phyloP scores from a whole-genome alignment of 2,888 invertebrate genomes.

The Craniophora ligustri region DNA sequence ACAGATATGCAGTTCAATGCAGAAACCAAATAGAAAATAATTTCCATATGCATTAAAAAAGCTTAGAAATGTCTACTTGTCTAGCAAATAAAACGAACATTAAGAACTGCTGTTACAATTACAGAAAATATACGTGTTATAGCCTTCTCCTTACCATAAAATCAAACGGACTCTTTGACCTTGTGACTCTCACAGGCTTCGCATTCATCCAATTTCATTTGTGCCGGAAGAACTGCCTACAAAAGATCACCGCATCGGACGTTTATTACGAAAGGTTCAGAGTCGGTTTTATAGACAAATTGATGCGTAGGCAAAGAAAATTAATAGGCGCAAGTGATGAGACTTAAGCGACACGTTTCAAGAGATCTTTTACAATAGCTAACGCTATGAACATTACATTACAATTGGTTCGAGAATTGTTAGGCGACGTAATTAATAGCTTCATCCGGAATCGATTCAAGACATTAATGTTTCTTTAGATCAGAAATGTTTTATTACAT shows the following conservation, averaged over 20 bases:
- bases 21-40: background rate
- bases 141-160: slow-evolving; percentile 44
- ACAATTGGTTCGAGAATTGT: slow-evolving; percentile 42
- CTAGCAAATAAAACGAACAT: slow-evolving; percentile 25
- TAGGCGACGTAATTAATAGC: slow-evolving; percentile 47
- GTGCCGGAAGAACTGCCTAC: slow-evolving; percentile 46
- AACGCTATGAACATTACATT: slow-evolving; percentile 21
- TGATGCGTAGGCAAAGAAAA: slow-evolving; percentile 59
- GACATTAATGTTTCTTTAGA: slow-evolving; percentile 31
- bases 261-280: slow-evolving; percentile 54
- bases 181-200: slow-evolving; percentile 34
- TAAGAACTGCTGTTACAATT: slow-evolving; percentile 19
- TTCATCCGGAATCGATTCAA: slow-evolving; percentile 40
- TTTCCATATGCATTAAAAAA: slow-evolving; percentile 1
- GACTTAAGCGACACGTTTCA: slow-evolving; percentile 42
- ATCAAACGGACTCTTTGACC: slow-evolving; percentile 51
- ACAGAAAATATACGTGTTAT: slow-evolving; percentile 34
- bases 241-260: slow-evolving; percentile 52
- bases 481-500: slow-evolving; percentile 42
- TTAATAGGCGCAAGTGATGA: slow-evolving; percentile 51
- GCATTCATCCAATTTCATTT: slow-evolving; percentile 47
- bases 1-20: background rate
- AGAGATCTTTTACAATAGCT: slow-evolving; percentile 33
- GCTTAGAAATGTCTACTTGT: slow-evolving; percentile 12
- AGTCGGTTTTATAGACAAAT: slow-evolving; percentile 54